Evolutionary conservation across 2,113 vertebrate genomes (phyloP).

Genomic region (Bubo bubo): DNA sequence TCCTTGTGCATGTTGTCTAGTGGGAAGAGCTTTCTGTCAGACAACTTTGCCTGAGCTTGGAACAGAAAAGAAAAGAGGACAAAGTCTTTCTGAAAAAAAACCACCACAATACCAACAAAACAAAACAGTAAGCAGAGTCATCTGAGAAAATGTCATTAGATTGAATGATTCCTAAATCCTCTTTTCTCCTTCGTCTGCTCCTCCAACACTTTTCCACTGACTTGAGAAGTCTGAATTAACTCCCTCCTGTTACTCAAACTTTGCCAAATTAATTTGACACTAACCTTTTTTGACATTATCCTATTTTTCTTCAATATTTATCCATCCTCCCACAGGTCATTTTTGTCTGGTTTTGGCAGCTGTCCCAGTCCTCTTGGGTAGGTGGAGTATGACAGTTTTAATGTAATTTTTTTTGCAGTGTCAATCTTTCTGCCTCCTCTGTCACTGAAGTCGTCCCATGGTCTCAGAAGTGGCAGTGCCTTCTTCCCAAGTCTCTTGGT

Average conservation of each 20-base stretch:
- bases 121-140: not conserved
- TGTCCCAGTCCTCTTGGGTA: not conserved
- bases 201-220: not conserved
- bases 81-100: not conserved
- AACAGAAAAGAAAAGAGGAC: not conserved
- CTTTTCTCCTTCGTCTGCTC: not conserved
- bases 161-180: not conserved
- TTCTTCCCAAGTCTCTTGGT: not conserved
- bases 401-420: not conserved
- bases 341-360: not conserved
- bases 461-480: not conserved
- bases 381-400: not conserved
- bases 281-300: not conserved
- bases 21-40: not conserved
- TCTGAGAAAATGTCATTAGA: not conserved
- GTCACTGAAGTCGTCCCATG: not conserved
- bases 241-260: not conserved
- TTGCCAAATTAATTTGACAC: not conserved
- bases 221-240: not conserved
- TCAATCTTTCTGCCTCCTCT: not conserved
- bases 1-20: accelerated
- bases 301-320: slow-evolving; percentile 14
- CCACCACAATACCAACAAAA: not conserved
- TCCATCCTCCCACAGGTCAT: not conserved
- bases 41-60: not conserved